These are phyloP conservation scores for Barbus barbus DNA, from an alignment of 2,113 vertebrate genomes.

Conservation along the genomic window DNA sequence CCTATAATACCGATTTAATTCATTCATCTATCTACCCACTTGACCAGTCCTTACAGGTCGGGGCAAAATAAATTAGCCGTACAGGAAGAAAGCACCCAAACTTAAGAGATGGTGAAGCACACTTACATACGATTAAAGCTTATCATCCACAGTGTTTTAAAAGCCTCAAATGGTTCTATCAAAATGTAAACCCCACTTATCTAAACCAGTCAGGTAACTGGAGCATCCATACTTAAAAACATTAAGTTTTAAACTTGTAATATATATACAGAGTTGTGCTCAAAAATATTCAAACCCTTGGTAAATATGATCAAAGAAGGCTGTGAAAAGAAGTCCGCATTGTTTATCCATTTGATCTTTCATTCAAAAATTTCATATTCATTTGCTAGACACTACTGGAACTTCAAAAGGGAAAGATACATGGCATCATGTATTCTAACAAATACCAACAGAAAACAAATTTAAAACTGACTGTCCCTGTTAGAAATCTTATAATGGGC, in stretches of 20 bases:
- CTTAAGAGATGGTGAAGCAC: constrained; percentile 47
- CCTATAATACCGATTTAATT: constrained; percentile 1
- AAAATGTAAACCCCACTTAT: constrained; percentile 74
- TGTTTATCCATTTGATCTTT: too few species aligned
- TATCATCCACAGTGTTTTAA: constrained; percentile 65
- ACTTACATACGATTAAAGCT: constrained; percentile 61
- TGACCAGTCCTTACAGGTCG: constrained; percentile 48
- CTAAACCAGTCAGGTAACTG: constrained; percentile 66
- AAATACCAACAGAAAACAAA: too few species aligned
- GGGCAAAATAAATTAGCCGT: constrained; percentile 53
- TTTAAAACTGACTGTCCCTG: too few species aligned
- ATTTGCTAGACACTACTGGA: too few species aligned
- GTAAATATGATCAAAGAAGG: too few species aligned
- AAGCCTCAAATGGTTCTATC: constrained; percentile 69
- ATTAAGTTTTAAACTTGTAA: constrained; percentile 55
- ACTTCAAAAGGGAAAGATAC: too few species aligned
- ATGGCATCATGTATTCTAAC: too few species aligned
- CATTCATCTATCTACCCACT: not conserved
- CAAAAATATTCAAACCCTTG: too few species aligned
- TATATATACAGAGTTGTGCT: too few species aligned
- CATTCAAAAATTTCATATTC: too few species aligned
- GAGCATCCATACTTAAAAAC: constrained; percentile 64
- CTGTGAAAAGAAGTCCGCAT: too few species aligned
- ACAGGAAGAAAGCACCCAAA: constrained; percentile 39
- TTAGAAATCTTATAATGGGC: too few species aligned